phyloP scores from a whole-genome alignment of 2,113 vertebrate genomes.

The Suricata suricatta region DNA sequence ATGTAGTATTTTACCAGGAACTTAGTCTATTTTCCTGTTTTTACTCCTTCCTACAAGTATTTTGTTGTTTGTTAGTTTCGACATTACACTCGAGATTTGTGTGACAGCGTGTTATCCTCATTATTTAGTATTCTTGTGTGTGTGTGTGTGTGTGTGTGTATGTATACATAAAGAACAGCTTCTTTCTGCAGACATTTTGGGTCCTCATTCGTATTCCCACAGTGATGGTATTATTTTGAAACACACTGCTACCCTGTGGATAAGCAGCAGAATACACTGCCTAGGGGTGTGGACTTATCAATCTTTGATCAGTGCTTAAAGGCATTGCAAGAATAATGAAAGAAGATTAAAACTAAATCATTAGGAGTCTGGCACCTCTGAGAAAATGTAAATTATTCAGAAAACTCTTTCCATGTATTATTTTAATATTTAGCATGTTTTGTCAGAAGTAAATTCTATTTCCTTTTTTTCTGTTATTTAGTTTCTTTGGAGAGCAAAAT shows the following conservation, averaged over 20 bases:
- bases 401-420: background rate
- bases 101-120: slow-evolving; percentile 69
- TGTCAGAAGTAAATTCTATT: slow-evolving; percentile 4
- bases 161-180: slow-evolving; percentile 80
- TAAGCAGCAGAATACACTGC: slow-evolving; percentile 81
- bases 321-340: slow-evolving; percentile 34
- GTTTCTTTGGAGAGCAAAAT: background rate
- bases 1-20: background rate
- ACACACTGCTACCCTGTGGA: slow-evolving; percentile 83
- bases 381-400: background rate
- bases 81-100: slow-evolving; percentile 62
- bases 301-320: slow-evolving; percentile 60
- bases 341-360: slow-evolving; percentile 19
- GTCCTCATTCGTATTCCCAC: slow-evolving; percentile 78
- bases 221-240: slow-evolving; percentile 80
- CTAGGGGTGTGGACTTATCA: background rate
- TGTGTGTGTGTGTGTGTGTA: too few relatives aligned
- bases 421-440: slow-evolving; percentile 38
- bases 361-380: background rate
- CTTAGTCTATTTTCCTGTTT: background rate
- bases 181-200: slow-evolving; percentile 78
- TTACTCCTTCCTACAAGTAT: slow-evolving; percentile 60
- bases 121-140: slow-evolving; percentile 71
- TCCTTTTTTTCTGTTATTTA: background rate
- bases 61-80: slow-evolving; percentile 66